Conservation (phyloP, 2,113 vertebrate species). For the Eonycteris spelaea region DNA sequence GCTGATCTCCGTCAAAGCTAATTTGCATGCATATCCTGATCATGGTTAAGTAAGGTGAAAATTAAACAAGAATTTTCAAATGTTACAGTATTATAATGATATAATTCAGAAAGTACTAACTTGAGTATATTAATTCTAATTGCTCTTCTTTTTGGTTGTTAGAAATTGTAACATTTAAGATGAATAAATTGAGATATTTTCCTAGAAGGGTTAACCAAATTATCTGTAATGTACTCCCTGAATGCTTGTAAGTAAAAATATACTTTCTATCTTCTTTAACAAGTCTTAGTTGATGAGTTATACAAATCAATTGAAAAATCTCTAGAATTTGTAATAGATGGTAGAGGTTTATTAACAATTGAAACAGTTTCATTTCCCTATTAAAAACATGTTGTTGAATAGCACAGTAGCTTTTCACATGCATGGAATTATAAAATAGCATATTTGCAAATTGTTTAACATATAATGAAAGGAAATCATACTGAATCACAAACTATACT, state of each 20-base stretch:
- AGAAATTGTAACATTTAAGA: background rate
- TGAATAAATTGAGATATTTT: background rate
- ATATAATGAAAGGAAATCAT: background rate
- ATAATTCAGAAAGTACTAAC: background rate
- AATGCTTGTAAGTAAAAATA: background rate
- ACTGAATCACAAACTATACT: background rate
- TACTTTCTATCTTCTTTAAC: background rate
- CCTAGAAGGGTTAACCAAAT: background rate
- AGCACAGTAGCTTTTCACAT: background rate
- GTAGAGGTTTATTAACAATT: background rate
- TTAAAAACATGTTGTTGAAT: background rate
- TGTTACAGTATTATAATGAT: background rate
- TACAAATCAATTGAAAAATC: background rate
- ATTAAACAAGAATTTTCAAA: background rate
- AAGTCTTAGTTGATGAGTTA: background rate
- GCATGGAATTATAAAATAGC: background rate
- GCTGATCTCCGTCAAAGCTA: background rate
- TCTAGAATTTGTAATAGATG: background rate
- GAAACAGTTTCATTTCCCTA: background rate
- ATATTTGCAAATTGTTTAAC: background rate
- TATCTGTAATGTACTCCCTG: background rate
- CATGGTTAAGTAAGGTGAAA: background rate
- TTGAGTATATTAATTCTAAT: background rate
- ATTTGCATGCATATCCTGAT: background rate
- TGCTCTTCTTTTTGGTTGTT: background rate